Evolutionary conservation across 1,140 invertebrate species (phyloP).

Genomic region (honey bee (Apis mellifera)): Amel_HAv3.1 CM009946.2:4618501-4619000

Average conservation of each 20-base stretch:
- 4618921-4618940: background rate
- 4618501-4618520: background rate
- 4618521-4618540: too few relatives aligned
- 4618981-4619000: too few relatives aligned
- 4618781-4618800: conserved; percentile 67
- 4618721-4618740: conserved; percentile 53
- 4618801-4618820: conserved; percentile 5
- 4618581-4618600: too few relatives aligned
- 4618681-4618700: background rate
- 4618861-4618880: background rate
- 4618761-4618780: conserved; percentile 48
- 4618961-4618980: background rate
- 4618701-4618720: conserved; percentile 28
- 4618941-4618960: background rate
- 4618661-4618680: too few relatives aligned
- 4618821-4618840: background rate
- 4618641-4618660: too few relatives aligned
- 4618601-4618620: background rate
- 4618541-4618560: too few relatives aligned
- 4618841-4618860: background rate
- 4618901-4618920: background rate
- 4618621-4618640: too few relatives aligned
- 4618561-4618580: too few relatives aligned
- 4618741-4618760: conserved; percentile 67
- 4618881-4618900: background rate